Evolutionary conservation across 2,888 invertebrate species (phyloP).

Genomic region (Dryocosmus kuriphilus): DNA sequence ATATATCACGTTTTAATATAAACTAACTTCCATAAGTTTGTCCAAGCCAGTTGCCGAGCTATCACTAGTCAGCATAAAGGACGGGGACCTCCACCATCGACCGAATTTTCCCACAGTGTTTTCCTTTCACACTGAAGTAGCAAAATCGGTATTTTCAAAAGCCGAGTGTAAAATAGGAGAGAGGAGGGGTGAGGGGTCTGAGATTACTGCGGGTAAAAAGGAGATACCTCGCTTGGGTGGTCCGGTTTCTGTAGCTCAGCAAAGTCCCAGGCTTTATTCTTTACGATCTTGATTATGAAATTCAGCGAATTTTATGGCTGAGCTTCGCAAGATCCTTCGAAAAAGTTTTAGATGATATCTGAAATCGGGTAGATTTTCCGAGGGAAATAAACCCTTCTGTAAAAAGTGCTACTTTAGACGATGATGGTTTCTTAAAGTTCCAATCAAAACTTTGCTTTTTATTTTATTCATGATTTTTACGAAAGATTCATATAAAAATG

Average conservation of each 20-base stretch:
- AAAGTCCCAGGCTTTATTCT: constrained; percentile 18
- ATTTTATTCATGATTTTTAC: background rate
- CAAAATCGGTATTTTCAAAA: constrained; percentile 2
- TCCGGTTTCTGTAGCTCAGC: constrained; percentile 30
- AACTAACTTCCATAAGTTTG: too few relatives aligned
- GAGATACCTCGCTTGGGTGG: constrained; percentile 36
- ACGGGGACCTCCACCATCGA: too few relatives aligned
- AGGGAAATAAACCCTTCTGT: background rate
- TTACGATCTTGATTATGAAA: constrained; percentile 40
- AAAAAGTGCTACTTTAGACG: background rate
- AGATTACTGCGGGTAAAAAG: constrained; percentile 28
- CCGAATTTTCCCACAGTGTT: background rate
- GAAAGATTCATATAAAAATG: too few relatives aligned
- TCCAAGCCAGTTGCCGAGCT: too few relatives aligned
- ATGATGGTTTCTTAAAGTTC: background rate
- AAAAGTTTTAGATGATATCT: constrained; percentile 20
- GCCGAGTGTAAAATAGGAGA: background rate
- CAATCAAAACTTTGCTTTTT: background rate
- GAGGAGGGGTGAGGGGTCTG: constrained; percentile 1
- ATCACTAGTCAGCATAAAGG: too few relatives aligned
- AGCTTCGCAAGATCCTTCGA: constrained; percentile 25
- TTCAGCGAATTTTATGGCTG: constrained; percentile 13
- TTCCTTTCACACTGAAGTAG: background rate
- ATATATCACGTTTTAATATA: too few relatives aligned
- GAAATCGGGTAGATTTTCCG: constrained; percentile 1